Evolutionary conservation across 2,113 vertebrate genomes (phyloP).

Genomic region (Pluvialis apricaria): DNA sequence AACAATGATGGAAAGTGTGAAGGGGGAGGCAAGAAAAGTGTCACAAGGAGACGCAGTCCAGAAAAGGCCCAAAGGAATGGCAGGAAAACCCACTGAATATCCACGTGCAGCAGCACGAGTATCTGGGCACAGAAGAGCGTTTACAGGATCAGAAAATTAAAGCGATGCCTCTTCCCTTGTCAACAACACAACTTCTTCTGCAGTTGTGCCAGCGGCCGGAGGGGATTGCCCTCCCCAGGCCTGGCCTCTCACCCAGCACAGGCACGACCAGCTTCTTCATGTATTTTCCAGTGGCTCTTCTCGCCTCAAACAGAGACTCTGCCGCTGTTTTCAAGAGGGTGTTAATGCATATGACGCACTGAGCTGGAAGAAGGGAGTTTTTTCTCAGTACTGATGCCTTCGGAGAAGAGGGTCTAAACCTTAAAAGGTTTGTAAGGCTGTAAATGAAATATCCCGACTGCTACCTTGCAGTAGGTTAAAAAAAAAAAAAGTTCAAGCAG

Average conservation of each 20-base stretch:
- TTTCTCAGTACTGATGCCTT: not conserved
- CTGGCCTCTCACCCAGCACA: not conserved
- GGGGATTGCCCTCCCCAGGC: not conserved
- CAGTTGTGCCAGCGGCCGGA: not conserved
- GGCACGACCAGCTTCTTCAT: not conserved
- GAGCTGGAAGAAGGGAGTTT: not conserved
- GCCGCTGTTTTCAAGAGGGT: not conserved
- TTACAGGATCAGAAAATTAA: not conserved
- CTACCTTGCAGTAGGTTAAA: not conserved
- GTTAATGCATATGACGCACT: not conserved
- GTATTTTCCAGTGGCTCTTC: not conserved
- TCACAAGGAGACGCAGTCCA: not conserved
- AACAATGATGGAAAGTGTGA: not conserved
- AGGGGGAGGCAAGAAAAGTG: not conserved
- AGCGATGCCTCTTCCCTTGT: not conserved
- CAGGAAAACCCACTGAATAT: not conserved
- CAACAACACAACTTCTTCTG: not conserved
- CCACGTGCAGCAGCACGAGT: accelerated
- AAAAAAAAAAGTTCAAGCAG: not conserved
- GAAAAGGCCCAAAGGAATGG: not conserved
- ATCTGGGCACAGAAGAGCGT: not conserved
- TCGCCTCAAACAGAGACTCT: not conserved
- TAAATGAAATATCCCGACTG: not conserved
- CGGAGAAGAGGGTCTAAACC: not conserved
- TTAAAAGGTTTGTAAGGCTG: not conserved